These are phyloP conservation scores for Ornithoptera alexandrae DNA, from an alignment of 2,888 invertebrate species.

Conservation along the genomic window DNA sequence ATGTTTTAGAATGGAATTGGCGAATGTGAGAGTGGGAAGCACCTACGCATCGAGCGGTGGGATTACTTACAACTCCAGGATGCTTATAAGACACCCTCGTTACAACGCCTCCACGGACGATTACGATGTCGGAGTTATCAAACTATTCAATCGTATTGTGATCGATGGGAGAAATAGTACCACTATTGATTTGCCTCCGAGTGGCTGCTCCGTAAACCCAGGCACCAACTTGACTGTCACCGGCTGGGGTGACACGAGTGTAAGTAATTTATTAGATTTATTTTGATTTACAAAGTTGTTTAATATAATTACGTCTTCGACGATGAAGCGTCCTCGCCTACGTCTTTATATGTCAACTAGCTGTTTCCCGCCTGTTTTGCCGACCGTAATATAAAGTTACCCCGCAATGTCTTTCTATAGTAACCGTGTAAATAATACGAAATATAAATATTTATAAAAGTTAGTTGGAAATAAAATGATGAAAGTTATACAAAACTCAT, in stretches of 20 bases:
- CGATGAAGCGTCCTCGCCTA: no score
- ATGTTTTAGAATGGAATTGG: slow-evolving; percentile 48
- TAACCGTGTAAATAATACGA: no score
- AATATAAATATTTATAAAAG: no score
- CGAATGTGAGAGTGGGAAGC: slow-evolving; percentile 63
- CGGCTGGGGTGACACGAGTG: slow-evolving; percentile 67
- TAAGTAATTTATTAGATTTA: slow-evolving; percentile 39
- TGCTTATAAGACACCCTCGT: slow-evolving; percentile 52
- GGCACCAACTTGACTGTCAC: slow-evolving; percentile 50
- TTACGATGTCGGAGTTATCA: slow-evolving; percentile 69
- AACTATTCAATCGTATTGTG: slow-evolving; percentile 49
- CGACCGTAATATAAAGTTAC: no score
- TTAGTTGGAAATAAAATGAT: no score
- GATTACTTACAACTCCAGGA: slow-evolving; percentile 51
- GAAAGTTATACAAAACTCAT: no score
- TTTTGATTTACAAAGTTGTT: no score
- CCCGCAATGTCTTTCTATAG: no score
- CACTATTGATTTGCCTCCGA: slow-evolving; percentile 42
- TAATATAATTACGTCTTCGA: no score
- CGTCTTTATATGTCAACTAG: no score
- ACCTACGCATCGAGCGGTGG: slow-evolving; percentile 59
- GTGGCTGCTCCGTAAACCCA: slow-evolving; percentile 39
- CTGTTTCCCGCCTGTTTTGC: no score
- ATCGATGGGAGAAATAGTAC: slow-evolving; percentile 51
- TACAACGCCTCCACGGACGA: slow-evolving; percentile 60